Base-by-base conservation (phyloP, 2,113 vertebrate species). In the Trinectes maculatus region DNA sequence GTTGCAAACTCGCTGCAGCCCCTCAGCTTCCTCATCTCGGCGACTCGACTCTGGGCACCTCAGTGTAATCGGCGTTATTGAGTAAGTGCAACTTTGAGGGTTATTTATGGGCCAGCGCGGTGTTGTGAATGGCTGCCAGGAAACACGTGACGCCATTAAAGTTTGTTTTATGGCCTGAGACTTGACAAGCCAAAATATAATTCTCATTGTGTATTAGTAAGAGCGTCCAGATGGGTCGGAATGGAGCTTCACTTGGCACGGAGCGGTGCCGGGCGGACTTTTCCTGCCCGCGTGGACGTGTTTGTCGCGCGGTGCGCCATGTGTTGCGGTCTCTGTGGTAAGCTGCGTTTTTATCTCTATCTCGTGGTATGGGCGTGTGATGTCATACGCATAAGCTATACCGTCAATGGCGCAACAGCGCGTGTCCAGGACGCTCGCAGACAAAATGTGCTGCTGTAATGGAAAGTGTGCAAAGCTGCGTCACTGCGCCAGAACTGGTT, bases 171-270 rank as follows among this genome's bases (percentile, higher is more conserved):
- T 99, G 96, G 94, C 95, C 94, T 91, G 93, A 94, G 96, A 98
- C 95, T 97, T 98, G 98, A 98, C 97, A 98, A 98, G 97, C 95
- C 96, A 98, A 99, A 99, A 99, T 98, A 98, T 98, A 99, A 99
- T 99, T 98, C 96, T 96, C 97, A 97, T 96, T 97, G 97, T 99
- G 96, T 97, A 99, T 98, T 96, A 97, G 96, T 94, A 94, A 94
- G 94, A 92, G 93, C 94, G 93, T 95, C 94, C 96, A 98, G 97
- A 98, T 96, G 95, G 94, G 94, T 92, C 91, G 91, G 92, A 94
- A 95, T 93, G 89, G 94, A 92, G 92, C 85, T 92, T 92, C 93
- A 76, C 91, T 80, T 83, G 93, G 93, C 92, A 88, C 89, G 89
- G 76, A 93, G 92, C 91, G 88, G 85, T 66, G 87, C 92, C 87